A percentile compares a stretch with the other conserved stretches of the same genome.
These are phyloP conservation scores for Lamellibrachia columna DNA, from an alignment of 2,888 invertebrate species.

Conservation along the genomic window DNA sequence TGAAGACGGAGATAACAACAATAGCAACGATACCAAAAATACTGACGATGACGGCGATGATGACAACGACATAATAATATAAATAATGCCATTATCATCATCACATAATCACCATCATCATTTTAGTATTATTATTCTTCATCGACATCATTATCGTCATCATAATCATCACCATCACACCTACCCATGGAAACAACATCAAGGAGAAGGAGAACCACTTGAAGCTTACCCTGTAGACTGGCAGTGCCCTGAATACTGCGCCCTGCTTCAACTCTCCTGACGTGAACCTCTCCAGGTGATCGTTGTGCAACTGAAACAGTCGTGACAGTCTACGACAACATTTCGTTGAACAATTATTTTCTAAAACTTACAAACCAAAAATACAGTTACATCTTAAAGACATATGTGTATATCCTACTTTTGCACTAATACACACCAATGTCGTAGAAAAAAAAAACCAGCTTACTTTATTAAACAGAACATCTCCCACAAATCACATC, in stretches of 20 bases:
- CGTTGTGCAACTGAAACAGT: slow-evolving; percentile 56
- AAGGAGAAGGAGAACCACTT: neutral
- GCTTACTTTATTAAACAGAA: too few relatives aligned
- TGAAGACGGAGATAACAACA: neutral
- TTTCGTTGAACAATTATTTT: neutral
- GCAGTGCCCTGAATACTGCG: slow-evolving; percentile 61
- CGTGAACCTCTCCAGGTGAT: slow-evolving; percentile 57
- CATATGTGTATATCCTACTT: too few relatives aligned
- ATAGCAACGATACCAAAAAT: neutral
- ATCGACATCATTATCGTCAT: neutral
- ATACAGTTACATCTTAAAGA: too few relatives aligned
- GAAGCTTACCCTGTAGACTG: slow-evolving; percentile 59
- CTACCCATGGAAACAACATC: neutral
- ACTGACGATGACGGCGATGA: neutral
- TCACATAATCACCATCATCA: neutral
- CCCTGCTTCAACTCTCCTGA: slow-evolving; percentile 58
- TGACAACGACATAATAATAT: neutral
- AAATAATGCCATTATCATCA: neutral
- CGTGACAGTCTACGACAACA: neutral
- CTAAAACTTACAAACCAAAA: neutral
- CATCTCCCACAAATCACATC: too few relatives aligned
- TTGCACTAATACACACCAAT: too few relatives aligned
- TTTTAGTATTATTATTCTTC: neutral
- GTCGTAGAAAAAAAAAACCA: too few relatives aligned
- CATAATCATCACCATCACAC: neutral